Evolutionary conservation across 2,113 vertebrate genomes (phyloP).

Genomic region (Erythrocercus mccallii): DNA sequence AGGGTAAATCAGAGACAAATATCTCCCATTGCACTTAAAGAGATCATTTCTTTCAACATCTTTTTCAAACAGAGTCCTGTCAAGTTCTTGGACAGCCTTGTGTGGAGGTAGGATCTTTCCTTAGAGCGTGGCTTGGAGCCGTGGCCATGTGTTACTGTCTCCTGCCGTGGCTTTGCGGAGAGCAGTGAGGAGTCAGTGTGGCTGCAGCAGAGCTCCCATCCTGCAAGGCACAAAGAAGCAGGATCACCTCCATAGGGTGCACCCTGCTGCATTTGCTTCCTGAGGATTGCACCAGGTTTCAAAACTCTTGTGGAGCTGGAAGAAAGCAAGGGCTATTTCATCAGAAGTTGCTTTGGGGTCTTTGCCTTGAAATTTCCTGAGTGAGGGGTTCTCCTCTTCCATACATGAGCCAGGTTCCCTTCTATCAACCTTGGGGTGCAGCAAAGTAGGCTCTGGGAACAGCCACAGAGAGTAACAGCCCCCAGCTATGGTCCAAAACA

Average conservation of each 20-base stretch:
- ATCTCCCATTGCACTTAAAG: constrained; percentile 79
- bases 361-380: background rate
- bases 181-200: background rate
- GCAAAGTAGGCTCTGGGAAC: background rate
- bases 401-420: background rate
- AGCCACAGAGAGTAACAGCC: background rate
- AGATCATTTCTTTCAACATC: constrained; percentile 83
- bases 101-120: constrained; percentile 51
- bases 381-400: background rate
- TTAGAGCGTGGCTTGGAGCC: background rate
- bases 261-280: background rate
- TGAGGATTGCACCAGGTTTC: background rate
- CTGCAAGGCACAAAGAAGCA: background rate
- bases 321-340: background rate
- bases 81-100: constrained; percentile 65
- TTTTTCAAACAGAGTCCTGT: constrained; percentile 73
- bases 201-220: background rate
- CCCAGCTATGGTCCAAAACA: background rate
- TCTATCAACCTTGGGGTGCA: rapidly evolving
- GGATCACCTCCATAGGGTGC: background rate
- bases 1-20: constrained; percentile 86
- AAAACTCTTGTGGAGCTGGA: background rate
- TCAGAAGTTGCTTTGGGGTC: background rate
- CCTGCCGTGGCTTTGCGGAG: background rate
- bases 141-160: background rate